phyloP scores from a whole-genome alignment of 2,113 vertebrate species.

The Choloepus hoffmanni region DNA sequence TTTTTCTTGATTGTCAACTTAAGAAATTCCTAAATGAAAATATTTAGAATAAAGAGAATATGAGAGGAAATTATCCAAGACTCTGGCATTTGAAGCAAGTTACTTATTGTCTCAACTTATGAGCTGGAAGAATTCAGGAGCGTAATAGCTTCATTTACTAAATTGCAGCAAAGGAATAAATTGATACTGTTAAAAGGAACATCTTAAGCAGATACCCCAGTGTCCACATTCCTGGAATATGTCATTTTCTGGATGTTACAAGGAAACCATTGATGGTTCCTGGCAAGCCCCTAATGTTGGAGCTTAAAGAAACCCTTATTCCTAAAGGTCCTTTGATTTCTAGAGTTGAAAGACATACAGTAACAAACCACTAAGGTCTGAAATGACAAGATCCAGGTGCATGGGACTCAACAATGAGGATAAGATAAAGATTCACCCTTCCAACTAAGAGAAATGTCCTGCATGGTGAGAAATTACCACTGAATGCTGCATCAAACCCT shows the following conservation, averaged over 20 bases:
- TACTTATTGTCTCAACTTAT: background rate
- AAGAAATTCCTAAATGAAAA: background rate
- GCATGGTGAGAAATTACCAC: background rate
- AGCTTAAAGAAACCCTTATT: slow-evolving; percentile 49
- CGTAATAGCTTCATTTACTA: slow-evolving; percentile 25
- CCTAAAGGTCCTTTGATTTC: slow-evolving; percentile 45
- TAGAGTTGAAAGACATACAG: slow-evolving; percentile 42
- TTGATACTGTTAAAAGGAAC: slow-evolving; percentile 20
- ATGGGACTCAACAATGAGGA: background rate
- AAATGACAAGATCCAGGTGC: background rate
- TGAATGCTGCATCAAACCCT: background rate
- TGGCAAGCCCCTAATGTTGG: background rate
- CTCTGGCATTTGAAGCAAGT: background rate
- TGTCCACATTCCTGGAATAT: slow-evolving; percentile 28
- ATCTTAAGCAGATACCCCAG: background rate
- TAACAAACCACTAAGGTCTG: slow-evolving; percentile 2
- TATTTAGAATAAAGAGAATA: slow-evolving; percentile 14
- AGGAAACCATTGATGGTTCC: background rate
- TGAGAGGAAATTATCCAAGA: background rate
- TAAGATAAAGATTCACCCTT: background rate
- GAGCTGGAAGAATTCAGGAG: background rate
- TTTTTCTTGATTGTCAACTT: background rate
- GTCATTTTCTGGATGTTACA: slow-evolving; percentile 37
- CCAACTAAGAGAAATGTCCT: background rate
- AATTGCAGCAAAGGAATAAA: slow-evolving; percentile 24